Evolutionary conservation across 1,140 invertebrate genomes (phyloP), one percentile per base, ranked within the genome.

Genomic region (Diploscapter pachys): DNA sequence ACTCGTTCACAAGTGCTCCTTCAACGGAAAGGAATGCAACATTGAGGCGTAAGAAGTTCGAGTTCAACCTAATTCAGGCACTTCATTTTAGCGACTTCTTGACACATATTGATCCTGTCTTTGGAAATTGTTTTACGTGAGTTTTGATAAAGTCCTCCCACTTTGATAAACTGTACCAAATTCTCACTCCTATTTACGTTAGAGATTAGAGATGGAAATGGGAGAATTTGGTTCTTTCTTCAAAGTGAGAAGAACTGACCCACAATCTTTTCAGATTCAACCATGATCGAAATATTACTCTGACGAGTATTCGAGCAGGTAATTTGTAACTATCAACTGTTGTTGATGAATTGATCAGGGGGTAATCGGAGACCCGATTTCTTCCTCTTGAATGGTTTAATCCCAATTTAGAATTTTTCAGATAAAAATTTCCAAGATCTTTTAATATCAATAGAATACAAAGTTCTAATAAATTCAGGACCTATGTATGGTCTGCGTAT

Each of bases 21-120:
- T 82, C 57, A 82, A 82, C 64, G 81, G 81, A 63, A 73, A 75
- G 59, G 81, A 81, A 0, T 82, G 81, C 74, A 80, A 82, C 62
- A 82, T 82, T 75, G 81, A 82, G 13, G 72, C 72, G 81, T 82
- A 52, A 50, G 72, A 31, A 31, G 31, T 50, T 49, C 8, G 3
- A 5, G 3, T 56, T 54, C 57, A 5, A 76, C 5, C 1, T 48
- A 51, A 4, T 0, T 6, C 13, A 50, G 4, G 9, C 11, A 59
- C 51, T 50, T 55, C n/a, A 53, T 67, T 78, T 62, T 62, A 81
- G 80, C 53, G 81, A 82, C 59, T 82, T 82, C 52, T 55, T 76
- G 49, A 75, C 72, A 11, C 53, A 75, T 9, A 71, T 74, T 9
- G 81, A 82, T 52, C 81, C 81, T 5, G 77, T 75, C 4, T 82